Evolutionary conservation across 2,797 vertebrate species (phyloP).

Genomic region (Nyctibius grandis): DNA sequence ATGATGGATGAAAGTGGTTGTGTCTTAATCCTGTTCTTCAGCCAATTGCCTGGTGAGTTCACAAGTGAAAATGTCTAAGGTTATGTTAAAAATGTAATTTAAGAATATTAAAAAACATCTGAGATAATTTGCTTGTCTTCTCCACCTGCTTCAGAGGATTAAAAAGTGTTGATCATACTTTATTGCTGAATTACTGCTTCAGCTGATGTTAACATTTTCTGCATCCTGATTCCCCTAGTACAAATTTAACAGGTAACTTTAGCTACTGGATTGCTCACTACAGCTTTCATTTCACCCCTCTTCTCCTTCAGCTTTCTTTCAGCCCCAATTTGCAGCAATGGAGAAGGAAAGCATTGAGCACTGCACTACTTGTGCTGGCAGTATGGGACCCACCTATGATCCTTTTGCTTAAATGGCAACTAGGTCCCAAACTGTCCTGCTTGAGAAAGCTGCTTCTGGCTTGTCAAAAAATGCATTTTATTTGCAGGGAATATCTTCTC

Average conservation of each 20-base stretch:
- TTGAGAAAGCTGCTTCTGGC: neutral
- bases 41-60: constrained; percentile 9
- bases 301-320: neutral
- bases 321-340: neutral
- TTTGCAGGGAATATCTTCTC: neutral
- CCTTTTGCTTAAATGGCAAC: neutral
- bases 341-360: neutral
- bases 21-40: constrained; percentile 21
- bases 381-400: neutral
- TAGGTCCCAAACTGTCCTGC: neutral
- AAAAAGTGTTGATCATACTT: neutral
- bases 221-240: neutral
- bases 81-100: constrained; percentile 13
- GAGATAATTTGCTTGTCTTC: constrained; percentile 12
- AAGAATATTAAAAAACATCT: neutral
- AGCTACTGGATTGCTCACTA: neutral
- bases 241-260: neutral
- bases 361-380: neutral
- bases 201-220: neutral
- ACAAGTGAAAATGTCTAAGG: constrained; percentile 7
- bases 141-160: neutral
- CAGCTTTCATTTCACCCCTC: neutral
- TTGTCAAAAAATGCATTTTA: neutral
- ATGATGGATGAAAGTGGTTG: constrained; percentile 4
- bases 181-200: constrained; percentile 26